A percentile compares a stretch with the other conserved stretches of the same genome.
These are phyloP conservation scores for Eremophila alpestris DNA, from an alignment of 2,797 vertebrate genomes.

Conservation along the genomic window DNA sequence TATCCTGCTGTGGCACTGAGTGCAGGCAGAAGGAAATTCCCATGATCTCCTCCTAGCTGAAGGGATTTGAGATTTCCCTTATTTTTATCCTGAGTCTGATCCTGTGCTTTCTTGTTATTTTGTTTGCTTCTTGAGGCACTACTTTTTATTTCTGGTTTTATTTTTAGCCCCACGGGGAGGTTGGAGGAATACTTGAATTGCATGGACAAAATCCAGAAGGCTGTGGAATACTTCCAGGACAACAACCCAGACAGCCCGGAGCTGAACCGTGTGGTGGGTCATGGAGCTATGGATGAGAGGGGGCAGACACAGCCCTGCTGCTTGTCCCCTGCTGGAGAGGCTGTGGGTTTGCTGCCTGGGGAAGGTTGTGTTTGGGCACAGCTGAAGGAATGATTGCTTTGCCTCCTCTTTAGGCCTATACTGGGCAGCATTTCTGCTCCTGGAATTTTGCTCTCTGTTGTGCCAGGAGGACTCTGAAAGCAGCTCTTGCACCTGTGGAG, in stretches of 20 bases:
- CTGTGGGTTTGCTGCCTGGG: not conserved
- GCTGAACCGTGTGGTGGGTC: conserved; percentile 93
- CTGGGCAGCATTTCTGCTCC: not conserved
- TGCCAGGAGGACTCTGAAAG: not conserved
- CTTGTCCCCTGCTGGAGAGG: not conserved
- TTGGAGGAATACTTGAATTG: conserved; percentile 92
- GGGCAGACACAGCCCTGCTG: not conserved
- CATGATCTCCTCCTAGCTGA: not conserved
- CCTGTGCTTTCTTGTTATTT: not conserved
- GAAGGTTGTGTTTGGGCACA: not conserved
- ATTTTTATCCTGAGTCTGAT: not conserved
- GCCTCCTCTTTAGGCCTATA: not conserved
- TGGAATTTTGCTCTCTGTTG: not conserved
- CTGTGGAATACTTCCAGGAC: conserved; percentile 98
- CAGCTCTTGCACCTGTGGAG: not conserved
- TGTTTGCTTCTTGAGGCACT: not conserved
- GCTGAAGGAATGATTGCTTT: not conserved
- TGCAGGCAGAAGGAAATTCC: not conserved
- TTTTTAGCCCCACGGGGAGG: conserved; percentile 87
- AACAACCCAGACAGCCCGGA: conserved; percentile 97
- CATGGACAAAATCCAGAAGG: conserved; percentile 96
- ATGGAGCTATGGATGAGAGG: not conserved
- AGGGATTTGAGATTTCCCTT: not conserved
- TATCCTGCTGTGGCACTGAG: not conserved
- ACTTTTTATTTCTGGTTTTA: not conserved